Evolutionary conservation across 1,140 invertebrate genomes (phyloP).

Genomic region (Drosophila lacteicornis): DNA sequence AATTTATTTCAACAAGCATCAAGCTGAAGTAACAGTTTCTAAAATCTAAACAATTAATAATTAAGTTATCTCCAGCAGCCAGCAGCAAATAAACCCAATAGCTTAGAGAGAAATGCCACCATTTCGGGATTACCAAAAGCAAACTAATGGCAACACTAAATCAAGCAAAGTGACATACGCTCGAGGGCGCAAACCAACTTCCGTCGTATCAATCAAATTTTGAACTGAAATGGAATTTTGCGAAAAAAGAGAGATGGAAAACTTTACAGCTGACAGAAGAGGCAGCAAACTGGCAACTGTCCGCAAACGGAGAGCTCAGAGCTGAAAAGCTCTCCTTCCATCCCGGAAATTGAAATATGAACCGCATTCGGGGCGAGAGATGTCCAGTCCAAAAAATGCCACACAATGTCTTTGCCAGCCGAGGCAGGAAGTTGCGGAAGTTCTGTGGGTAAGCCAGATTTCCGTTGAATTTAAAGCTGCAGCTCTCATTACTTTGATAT

Average conservation of each 20-base stretch:
- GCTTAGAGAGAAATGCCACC: neutral
- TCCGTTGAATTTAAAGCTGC: conserved; percentile 28
- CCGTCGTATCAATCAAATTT: conserved; percentile 73
- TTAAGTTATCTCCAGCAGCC: neutral
- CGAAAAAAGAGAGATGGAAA: conserved; percentile 18
- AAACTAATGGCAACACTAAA: conserved; percentile 40
- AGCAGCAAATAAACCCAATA: neutral
- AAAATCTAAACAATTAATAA: conserved; percentile 9
- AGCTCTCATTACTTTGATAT: conserved; percentile 21
- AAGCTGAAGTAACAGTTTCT: neutral
- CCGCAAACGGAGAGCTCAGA: conserved; percentile 11
- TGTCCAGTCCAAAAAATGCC: conserved; percentile 37
- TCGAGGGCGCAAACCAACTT: conserved; percentile 56
- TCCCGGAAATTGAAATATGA: conserved; percentile 81
- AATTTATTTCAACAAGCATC: neutral
- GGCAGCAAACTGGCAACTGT: conserved; percentile 15
- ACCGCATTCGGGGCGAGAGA: conserved; percentile 36
- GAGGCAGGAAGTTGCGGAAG: conserved; percentile 57
- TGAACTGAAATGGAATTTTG: conserved; percentile 44
- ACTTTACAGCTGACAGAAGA: conserved; percentile 17
- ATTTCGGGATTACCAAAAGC: conserved; percentile 15
- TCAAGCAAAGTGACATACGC: conserved; percentile 46
- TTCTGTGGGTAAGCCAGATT: conserved; percentile 36
- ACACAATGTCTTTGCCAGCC: conserved; percentile 27
- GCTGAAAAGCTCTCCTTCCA: conserved; percentile 22